These are phyloP conservation scores for Barypeithes pellucidus DNA, from an alignment of 2,888 invertebrate genomes.

Conservation along the genomic window DNA sequence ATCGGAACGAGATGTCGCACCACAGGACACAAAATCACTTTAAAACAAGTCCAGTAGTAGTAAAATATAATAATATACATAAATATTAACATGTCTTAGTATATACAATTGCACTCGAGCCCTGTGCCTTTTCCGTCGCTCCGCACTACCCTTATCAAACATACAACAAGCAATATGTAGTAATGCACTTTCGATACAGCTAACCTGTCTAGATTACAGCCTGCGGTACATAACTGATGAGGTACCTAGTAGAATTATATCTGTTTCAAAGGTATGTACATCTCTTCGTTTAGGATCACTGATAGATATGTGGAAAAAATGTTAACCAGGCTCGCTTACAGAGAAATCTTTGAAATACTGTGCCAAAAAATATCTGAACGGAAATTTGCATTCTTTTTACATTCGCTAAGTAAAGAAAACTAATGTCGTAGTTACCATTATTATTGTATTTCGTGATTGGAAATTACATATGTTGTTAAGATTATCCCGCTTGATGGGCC, in stretches of 20 bases:
- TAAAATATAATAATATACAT: slow-evolving; percentile 73
- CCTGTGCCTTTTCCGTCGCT: slow-evolving; percentile 64
- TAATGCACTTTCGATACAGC: slow-evolving; percentile 72
- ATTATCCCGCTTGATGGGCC: too few species aligned
- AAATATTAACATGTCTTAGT: slow-evolving; percentile 77
- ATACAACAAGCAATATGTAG: slow-evolving; percentile 69
- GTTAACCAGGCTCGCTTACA: neutral
- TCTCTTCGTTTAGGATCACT: slow-evolving; percentile 50
- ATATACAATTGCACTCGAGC: slow-evolving; percentile 71
- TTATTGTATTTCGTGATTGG: too few species aligned
- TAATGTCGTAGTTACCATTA: too few species aligned
- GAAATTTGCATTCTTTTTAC: neutral
- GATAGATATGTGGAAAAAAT: slow-evolving; percentile 4
- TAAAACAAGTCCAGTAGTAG: slow-evolving; percentile 68
- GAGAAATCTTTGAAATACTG: slow-evolving; percentile 3
- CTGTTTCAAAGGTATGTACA: slow-evolving; percentile 69
- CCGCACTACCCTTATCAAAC: slow-evolving; percentile 63
- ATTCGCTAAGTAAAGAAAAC: neutral
- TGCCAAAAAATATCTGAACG: neutral
- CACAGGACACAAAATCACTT: slow-evolving; percentile 53
- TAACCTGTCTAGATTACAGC: slow-evolving; percentile 72
- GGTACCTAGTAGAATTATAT: slow-evolving; percentile 72
- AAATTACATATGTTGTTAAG: too few species aligned
- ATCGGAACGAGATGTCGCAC: slow-evolving; percentile 27
- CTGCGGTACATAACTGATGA: slow-evolving; percentile 70